Evolutionary conservation across 2,888 invertebrate species (phyloP), one percentile per base, ranked within the genome.

Genomic region (Pimpla rufipes): DNA sequence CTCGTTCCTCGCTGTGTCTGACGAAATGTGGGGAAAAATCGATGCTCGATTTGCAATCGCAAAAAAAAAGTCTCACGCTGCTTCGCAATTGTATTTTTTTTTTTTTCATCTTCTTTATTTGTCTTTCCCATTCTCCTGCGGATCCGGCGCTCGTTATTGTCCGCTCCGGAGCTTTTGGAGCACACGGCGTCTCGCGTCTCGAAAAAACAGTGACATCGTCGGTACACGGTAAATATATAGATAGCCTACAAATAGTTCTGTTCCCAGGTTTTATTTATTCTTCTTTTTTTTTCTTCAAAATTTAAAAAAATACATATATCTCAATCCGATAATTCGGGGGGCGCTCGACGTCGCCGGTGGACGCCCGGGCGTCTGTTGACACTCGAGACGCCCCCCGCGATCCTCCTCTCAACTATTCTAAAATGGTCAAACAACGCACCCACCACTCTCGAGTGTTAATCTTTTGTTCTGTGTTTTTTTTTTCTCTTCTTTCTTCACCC

Each of bases 281-380:
- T 80, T 62, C 52, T 64, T 78, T 80, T 82, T 81, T 88, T 86
- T 87, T 86, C 87, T 90, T 93, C 91, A 92, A 93, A 93, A 92
- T 93, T 92, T 93, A 92, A 93, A 93, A 93, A 93, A 93, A 93
- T 93, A 93, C 92, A 93, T 93, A 90, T 91, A 90, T 93, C 90
- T 92, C 91, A 90, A 92, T 90, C 90, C 88, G 81, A 83, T 77
- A 81, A 81, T 86, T 71, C 79, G 78, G 85, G 78, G 83, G 81
- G 62, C 16, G 67, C 79, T 71, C 71, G 71, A 82, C 1, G 16
- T 62, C 68, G 62, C 74, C 47, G 21, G 57, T 70, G 64, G 45
- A 75, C 79, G 75, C 79, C 79, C 70, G 57, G 79, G 78, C 70
- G 62, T 64, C 29, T 37, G 13, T 47, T 59, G 18, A 47, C 47